Evolutionary conservation across 2,113 vertebrate genomes (phyloP), one percentile per base, ranked within the genome.

Genomic region (Atherinomorus stipes): DNA sequence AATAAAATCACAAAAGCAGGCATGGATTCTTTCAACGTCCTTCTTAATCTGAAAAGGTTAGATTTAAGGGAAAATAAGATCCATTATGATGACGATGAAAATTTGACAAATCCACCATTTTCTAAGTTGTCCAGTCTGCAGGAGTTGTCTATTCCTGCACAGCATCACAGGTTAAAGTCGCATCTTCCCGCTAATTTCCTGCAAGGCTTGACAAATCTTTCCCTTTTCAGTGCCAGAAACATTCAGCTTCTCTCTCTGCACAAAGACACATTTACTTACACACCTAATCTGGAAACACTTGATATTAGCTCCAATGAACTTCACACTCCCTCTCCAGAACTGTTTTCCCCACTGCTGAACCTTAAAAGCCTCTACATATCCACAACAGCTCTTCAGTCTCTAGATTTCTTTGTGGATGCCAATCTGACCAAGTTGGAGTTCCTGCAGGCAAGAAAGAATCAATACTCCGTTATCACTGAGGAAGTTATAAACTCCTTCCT

Each of bases 271-370:
- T 94, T 95, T 40, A 80, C 9, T 1, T 69, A 88, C 58, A 93
- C 89, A 0, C 93, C 92, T 6, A 23, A 64, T 0, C 69, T 95
- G 53, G 59, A 83, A 50, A 57, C 0, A 28, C 81, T 95, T 6
- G 90, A 93, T 49, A 62, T 95, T 1, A 91, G 89, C 21, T 53
- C 89, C 16, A 95, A 95, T 34, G 65, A 84, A 0, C 95, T 49
- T 2, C 15, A 12, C 0, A 19, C 0, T 1, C 34, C 95, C 15
- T n/a, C 64, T 11, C 13, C 87, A 0, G 23, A 72, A 4, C 16
- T 94, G 53, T 93, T 95, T 25, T 59, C 37, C 15, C 88, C 86
- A 0, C 72, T 94, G 51, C 54, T 0, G 40, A 61, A 76, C 0
- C 88, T 95, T 2, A 76, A 40, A 9, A 72, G 71, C n/a, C 90